Evolutionary conservation across 2,888 invertebrate species (phyloP).

Genomic region (Chymomyza amoena): DNA sequence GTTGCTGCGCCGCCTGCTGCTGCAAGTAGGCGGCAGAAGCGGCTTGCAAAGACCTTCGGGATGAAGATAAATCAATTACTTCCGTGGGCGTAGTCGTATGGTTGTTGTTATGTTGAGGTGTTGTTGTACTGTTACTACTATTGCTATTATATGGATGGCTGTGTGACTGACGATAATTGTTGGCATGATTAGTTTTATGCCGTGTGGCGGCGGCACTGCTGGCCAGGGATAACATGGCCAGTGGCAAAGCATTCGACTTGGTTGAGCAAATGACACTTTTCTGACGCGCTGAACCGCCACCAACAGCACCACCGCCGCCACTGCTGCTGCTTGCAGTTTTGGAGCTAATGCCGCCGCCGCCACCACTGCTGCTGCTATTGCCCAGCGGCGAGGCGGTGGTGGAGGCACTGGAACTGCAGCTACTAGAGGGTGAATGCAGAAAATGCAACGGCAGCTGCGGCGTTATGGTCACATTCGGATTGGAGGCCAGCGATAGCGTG

Average conservation of each 20-base stretch:
- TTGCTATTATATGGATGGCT: conserved; percentile 40
- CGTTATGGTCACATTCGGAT: conserved; percentile 75
- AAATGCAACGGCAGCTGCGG: conserved; percentile 72
- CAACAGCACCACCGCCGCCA: too few species aligned
- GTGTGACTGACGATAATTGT: conserved; percentile 55
- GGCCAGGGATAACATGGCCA: conserved; percentile 56
- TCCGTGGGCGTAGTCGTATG: conserved; percentile 73
- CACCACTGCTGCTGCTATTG: conserved; percentile 5
- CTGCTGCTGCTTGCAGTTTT: neutral
- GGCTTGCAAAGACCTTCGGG: conserved; percentile 79
- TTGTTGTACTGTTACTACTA: conserved; percentile 8
- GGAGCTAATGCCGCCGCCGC: neutral
- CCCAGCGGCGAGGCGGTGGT: conserved; percentile 61
- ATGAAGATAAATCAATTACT: conserved; percentile 81
- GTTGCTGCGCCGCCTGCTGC: conserved; percentile 65
- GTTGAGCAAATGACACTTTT: conserved; percentile 78
- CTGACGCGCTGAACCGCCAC: conserved; percentile 51
- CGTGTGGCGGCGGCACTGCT: conserved; percentile 29
- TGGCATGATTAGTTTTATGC: conserved; percentile 43
- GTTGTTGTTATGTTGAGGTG: conserved; percentile 44
- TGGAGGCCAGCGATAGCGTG: conserved; percentile 72
- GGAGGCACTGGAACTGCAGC: conserved; percentile 63
- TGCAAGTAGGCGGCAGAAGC: conserved; percentile 67
- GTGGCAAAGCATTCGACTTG: conserved; percentile 61
- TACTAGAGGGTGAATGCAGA: conserved; percentile 62